Percentiles rank a stretch among this genome's conserved stretches.
phyloP scores from a whole-genome alignment of 2,888 invertebrate species.

The Shargacucullia verbasci region DNA sequence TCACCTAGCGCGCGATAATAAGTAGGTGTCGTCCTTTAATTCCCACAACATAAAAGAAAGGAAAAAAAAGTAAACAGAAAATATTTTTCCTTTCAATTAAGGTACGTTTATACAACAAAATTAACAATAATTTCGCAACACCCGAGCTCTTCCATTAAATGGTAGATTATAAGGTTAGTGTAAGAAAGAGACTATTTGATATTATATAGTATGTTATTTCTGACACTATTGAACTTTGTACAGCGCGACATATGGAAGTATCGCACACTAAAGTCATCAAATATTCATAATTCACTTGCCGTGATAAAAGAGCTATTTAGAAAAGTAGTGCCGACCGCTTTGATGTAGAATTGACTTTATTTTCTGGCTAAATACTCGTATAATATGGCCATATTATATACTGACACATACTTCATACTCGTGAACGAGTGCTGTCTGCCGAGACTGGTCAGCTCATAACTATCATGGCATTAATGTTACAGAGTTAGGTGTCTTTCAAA shows the following conservation, averaged over 20 bases:
- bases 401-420: conserved; percentile 7
- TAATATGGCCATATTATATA: not conserved
- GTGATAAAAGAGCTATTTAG: conserved; percentile 35
- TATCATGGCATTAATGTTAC: too few species aligned
- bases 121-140: conserved; percentile 26
- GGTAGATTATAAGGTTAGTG: conserved; percentile 19
- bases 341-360: conserved; percentile 41
- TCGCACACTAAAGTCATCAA: conserved; percentile 46
- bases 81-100: conserved; percentile 29
- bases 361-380: conserved; percentile 8
- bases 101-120: conserved; percentile 2
- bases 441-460: too few species aligned
- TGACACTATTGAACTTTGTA: conserved; percentile 24
- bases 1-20: conserved; percentile 16
- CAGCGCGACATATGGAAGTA: conserved; percentile 29
- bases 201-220: conserved; percentile 32
- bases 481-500: too few species aligned
- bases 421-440: too few species aligned
- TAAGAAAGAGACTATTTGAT: conserved; percentile 25
- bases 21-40: conserved; percentile 5
- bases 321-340: conserved; percentile 33
- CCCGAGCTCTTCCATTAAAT: conserved; percentile 19
- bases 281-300: conserved; percentile 44
- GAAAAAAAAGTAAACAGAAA: conserved; percentile 22
- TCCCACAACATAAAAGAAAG: conserved; percentile 12